Percentiles rank a stretch among this genome's conserved stretches.
phyloP scores from a whole-genome alignment of 2,113 vertebrate genomes.

The Rhea pennata region DNA sequence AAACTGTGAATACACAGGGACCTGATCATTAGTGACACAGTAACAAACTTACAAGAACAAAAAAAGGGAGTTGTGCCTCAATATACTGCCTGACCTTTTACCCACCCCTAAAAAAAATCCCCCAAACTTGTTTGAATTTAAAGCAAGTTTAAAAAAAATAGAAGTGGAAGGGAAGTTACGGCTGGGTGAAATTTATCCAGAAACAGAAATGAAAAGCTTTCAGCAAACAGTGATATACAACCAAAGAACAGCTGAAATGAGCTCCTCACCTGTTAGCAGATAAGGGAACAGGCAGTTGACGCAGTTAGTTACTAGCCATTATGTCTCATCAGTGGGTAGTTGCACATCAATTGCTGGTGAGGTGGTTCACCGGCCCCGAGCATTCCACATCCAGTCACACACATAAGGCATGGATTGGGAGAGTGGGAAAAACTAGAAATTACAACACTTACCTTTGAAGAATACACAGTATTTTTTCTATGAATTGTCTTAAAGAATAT shows the following conservation, averaged over 20 bases:
- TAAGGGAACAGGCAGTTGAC: conserved; percentile 36
- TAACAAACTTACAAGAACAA: neutral
- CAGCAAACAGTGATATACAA: conserved; percentile 30
- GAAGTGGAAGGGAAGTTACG: neutral
- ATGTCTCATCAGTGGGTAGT: conserved; percentile 30
- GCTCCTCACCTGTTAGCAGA: conserved; percentile 51
- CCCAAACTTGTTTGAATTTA: neutral
- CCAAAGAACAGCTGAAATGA: conserved; percentile 40
- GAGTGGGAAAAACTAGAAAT: conserved; percentile 54
- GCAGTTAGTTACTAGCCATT: conserved; percentile 39
- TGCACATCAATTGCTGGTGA: conserved; percentile 50
- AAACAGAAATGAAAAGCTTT: conserved; percentile 44
- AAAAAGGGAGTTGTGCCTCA: neutral
- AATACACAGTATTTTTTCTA: conserved; percentile 46
- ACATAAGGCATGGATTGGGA: conserved; percentile 5
- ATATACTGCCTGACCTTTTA: neutral
- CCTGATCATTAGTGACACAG: neutral
- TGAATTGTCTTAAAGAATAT: conserved; percentile 21
- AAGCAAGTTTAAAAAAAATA: neutral
- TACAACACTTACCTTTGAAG: conserved; percentile 45
- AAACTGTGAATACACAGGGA: neutral
- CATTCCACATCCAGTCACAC: conserved; percentile 49
- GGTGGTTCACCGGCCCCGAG: conserved; percentile 19
- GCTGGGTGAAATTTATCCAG: conserved; percentile 24
- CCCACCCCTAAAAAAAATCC: neutral